These are phyloP conservation scores for Euphydryas editha DNA, from an alignment of 2,888 invertebrate genomes.

Conservation along the genomic window DNA sequence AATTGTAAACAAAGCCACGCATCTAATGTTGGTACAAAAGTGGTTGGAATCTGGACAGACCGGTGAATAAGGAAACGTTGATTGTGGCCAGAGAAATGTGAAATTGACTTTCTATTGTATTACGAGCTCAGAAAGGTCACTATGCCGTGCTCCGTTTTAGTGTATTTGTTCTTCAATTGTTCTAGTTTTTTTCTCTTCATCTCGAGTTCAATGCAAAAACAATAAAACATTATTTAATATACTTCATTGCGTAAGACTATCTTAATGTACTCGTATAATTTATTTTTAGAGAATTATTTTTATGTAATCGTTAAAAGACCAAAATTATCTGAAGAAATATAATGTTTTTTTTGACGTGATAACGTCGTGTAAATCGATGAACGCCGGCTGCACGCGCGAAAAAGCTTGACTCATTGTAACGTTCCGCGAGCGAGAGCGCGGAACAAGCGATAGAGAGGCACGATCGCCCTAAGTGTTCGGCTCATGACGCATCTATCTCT, in stretches of 20 bases:
- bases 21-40: constrained; percentile 21
- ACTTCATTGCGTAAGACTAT: too few species aligned
- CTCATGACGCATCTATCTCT: too few species aligned
- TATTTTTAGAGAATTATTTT: neutral
- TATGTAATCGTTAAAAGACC: neutral
- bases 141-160: constrained; percentile 25
- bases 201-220: neutral
- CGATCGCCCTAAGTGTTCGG: too few species aligned
- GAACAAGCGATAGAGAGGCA: too few species aligned
- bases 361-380: too few species aligned
- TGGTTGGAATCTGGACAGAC: constrained; percentile 42
- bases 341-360: too few species aligned
- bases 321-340: neutral
- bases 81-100: constrained; percentile 34
- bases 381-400: too few species aligned
- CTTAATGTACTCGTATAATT: too few species aligned
- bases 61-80: constrained; percentile 37
- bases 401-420: too few species aligned
- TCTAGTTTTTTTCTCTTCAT: neutral
- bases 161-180: neutral
- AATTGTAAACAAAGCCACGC: constrained; percentile 20
- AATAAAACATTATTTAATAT: neutral
- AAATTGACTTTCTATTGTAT: constrained; percentile 42
- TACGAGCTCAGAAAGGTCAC: constrained; percentile 31
- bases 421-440: too few species aligned